Evolutionary conservation across 2,113 vertebrate genomes (phyloP).

Genomic region (Tychaedon coryphoeus): DNA sequence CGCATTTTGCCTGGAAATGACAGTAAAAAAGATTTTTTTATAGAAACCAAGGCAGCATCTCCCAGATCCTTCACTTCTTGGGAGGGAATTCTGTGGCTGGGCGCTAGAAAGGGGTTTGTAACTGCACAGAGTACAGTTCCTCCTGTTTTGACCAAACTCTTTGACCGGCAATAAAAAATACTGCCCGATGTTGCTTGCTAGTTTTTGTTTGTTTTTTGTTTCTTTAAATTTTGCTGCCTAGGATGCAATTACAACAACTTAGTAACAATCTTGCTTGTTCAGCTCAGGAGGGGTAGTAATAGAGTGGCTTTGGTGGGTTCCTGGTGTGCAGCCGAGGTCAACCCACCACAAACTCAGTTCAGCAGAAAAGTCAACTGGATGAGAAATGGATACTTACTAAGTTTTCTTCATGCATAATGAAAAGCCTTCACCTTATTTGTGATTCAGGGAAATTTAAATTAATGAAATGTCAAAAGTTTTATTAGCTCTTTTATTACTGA

Average conservation of each 20-base stretch:
- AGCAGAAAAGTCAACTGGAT: not conserved
- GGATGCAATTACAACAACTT: not conserved
- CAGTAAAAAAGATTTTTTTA: not conserved
- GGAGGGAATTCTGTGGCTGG: not conserved
- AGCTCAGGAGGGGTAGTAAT: not conserved
- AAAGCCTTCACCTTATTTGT: slow-evolving; percentile 9
- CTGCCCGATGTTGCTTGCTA: not conserved
- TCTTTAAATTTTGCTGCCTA: not conserved
- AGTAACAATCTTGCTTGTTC: not conserved
- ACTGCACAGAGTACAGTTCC: not conserved
- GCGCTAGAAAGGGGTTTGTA: not conserved
- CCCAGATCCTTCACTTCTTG: not conserved
- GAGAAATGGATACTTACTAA: not conserved
- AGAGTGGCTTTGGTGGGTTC: not conserved
- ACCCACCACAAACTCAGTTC: not conserved
- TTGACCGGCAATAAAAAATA: not conserved
- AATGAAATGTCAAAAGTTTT: not conserved
- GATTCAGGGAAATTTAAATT: slow-evolving; percentile 34
- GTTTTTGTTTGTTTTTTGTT: not conserved
- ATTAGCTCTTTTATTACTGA: not conserved
- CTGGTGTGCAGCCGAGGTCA: not conserved
- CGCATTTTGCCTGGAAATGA: not conserved
- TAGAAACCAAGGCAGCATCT: not conserved
- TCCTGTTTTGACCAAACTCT: not conserved
- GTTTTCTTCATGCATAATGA: not conserved